Percentiles rank a stretch among this genome's conserved stretches.
These are phyloP conservation scores for Dichetophora obliterata DNA, from an alignment of 2,888 invertebrate species.

Conservation along the genomic window DNA sequence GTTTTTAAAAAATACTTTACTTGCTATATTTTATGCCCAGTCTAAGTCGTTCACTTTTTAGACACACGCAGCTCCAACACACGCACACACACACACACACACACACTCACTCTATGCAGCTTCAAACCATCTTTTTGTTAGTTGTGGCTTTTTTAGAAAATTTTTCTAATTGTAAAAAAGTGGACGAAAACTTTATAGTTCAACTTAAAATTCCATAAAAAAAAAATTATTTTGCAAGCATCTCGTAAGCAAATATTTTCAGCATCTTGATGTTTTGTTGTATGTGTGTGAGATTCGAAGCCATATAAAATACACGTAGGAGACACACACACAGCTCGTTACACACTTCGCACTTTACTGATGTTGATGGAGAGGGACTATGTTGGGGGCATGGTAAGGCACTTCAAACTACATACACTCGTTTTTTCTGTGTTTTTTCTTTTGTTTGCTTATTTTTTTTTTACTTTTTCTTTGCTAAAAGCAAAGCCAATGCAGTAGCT, in stretches of 20 bases:
- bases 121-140: too few species aligned
- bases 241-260: background rate
- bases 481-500: background rate
- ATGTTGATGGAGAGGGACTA: background rate
- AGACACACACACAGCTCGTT: constrained; percentile 4
- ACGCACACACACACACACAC: constrained; percentile 26
- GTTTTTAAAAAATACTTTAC: constrained; percentile 12
- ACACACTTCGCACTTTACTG: background rate
- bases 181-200: constrained; percentile 2
- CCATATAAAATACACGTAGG: constrained; percentile 19
- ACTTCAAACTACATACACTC: background rate
- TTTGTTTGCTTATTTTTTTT: too few species aligned
- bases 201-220: constrained; percentile 31
- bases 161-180: background rate
- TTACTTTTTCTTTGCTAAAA: background rate
- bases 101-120: background rate
- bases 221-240: background rate
- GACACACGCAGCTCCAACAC: constrained; percentile 5
- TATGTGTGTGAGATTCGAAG: background rate
- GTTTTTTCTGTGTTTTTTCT: too few species aligned
- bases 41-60: constrained; percentile 24
- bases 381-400: background rate
- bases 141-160: background rate
- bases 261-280: background rate
- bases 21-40: constrained; percentile 18